A percentile compares a stretch with the other conserved stretches of the same genome.
Evolutionary conservation across 2,797 vertebrate species (phyloP).

Genomic region (Morelia viridis): DNA sequence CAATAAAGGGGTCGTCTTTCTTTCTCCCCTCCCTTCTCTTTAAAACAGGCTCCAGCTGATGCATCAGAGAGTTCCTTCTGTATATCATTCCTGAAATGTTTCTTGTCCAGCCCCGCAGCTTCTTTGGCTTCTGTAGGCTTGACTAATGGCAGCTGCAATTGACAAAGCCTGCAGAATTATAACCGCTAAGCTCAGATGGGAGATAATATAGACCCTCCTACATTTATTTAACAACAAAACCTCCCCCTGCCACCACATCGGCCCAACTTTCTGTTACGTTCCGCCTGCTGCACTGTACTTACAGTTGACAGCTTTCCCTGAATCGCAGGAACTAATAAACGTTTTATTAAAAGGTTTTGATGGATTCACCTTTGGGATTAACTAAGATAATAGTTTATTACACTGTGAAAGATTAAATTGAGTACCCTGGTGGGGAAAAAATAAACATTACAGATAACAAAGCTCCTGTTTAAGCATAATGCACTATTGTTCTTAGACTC

Average conservation of each 20-base stretch:
- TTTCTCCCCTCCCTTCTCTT: accelerated
- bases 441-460: conserved; percentile 51
- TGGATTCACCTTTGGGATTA: conserved; percentile 68
- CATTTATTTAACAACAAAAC: conserved; percentile 3
- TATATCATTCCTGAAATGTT: conserved; percentile 72
- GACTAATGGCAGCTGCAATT: conserved; percentile 73
- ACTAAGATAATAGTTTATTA: conserved; percentile 69
- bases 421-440: conserved; percentile 56
- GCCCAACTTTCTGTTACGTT: conserved; percentile 17
- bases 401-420: conserved; percentile 62
- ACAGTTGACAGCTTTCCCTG: conserved; percentile 21
- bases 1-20: neutral
- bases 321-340: conserved; percentile 40
- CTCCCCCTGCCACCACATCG: neutral
- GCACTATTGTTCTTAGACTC: conserved; percentile 8
- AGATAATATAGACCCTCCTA: conserved; percentile 48
- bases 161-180: conserved; percentile 70
- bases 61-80: conserved; percentile 54
- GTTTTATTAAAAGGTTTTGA: conserved; percentile 67
- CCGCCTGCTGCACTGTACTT: conserved; percentile 11
- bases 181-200: conserved; percentile 50
- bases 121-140: conserved; percentile 65
- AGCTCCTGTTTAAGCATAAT: conserved; percentile 4
- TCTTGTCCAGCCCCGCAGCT: conserved; percentile 63
- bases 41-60: conserved; percentile 63